A percentile compares a stretch with the other conserved stretches of the same genome.
These are phyloP conservation scores for Pediacus dermestoides DNA, from an alignment of 2,888 invertebrate genomes.

Conservation along the genomic window DNA sequence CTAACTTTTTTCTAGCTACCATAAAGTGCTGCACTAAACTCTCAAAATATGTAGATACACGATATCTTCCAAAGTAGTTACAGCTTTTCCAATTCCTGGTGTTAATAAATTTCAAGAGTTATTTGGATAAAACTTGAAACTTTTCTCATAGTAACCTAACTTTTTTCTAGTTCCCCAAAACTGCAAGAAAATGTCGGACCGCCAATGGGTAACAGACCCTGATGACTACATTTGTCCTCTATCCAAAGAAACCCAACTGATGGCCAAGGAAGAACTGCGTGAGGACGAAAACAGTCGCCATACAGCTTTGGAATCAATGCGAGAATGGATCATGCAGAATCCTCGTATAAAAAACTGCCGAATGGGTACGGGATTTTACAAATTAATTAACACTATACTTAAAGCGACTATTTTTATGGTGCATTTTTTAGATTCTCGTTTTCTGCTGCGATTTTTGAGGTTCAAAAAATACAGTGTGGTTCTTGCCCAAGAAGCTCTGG, in stretches of 20 bases:
- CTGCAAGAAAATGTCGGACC: conserved; percentile 28
- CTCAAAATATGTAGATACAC: too few relatives aligned
- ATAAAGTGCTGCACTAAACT: too few relatives aligned
- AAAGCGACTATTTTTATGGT: neutral
- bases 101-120: too few relatives aligned
- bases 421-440: conserved; percentile 58
- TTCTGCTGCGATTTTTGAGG: conserved; percentile 72
- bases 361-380: conserved; percentile 56
- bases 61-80: too few relatives aligned
- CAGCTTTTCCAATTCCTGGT: too few relatives aligned
- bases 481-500: conserved; percentile 72
- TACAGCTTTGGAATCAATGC: conserved; percentile 63
- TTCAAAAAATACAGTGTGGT: conserved; percentile 77
- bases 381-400: neutral
- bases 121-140: too few relatives aligned
- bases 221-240: conserved; percentile 64
- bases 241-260: conserved; percentile 57
- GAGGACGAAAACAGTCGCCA: conserved; percentile 64
- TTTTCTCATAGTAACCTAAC: too few relatives aligned
- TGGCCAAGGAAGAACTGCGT: conserved; percentile 65
- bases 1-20: too few relatives aligned
- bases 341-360: conserved; percentile 66
- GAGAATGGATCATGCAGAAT: conserved; percentile 70
- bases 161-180: conserved; percentile 1
- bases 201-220: conserved; percentile 57